A percentile compares a stretch with the other conserved stretches of the same genome.
These are phyloP conservation scores for Odontesthes bonariensis DNA, from an alignment of 2,113 vertebrate species.

Conservation along the genomic window DNA sequence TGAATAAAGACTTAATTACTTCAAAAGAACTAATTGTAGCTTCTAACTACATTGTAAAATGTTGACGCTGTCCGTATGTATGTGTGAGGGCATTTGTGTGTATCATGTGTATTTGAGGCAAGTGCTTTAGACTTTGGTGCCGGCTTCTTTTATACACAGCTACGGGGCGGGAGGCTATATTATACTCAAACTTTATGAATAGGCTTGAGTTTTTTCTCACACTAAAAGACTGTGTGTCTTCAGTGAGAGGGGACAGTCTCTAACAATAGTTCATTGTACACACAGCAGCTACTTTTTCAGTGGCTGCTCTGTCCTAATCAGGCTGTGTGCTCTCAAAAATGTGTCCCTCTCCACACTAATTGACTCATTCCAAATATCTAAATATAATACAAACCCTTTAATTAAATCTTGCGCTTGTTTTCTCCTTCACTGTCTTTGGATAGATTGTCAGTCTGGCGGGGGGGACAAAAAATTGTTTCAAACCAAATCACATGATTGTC, in stretches of 20 bases:
- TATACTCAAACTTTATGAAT: constrained; percentile 78
- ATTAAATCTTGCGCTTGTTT: constrained; percentile 13
- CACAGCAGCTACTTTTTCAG: constrained; percentile 64
- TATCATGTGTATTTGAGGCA: constrained; percentile 21
- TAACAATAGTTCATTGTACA: constrained; percentile 83
- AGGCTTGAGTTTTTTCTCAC: constrained; percentile 74
- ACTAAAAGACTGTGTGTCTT: constrained; percentile 71
- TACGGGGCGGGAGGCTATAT: constrained; percentile 51
- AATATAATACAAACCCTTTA: constrained; percentile 9
- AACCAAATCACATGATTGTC: constrained; percentile 33
- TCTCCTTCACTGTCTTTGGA: constrained; percentile 13
- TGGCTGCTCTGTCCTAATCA: constrained; percentile 49
- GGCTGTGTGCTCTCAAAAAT: constrained; percentile 31
- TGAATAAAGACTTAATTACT: not conserved
- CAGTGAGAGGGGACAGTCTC: constrained; percentile 62
- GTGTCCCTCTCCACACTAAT: constrained; percentile 27
- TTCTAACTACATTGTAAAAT: constrained; percentile 3
- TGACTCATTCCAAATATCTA: constrained; percentile 1
- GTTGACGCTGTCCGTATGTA: constrained; percentile 5
- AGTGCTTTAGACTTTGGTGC: constrained; percentile 60
- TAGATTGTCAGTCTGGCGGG: constrained; percentile 1
- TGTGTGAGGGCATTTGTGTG: constrained; percentile 22
- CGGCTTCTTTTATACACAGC: constrained; percentile 49
- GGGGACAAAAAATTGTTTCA: constrained; percentile 26
- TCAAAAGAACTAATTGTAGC: not conserved